These are phyloP conservation scores for Bombus sylvicola DNA, from an alignment of 1,140 invertebrate genomes.

Conservation along the genomic window DNA sequence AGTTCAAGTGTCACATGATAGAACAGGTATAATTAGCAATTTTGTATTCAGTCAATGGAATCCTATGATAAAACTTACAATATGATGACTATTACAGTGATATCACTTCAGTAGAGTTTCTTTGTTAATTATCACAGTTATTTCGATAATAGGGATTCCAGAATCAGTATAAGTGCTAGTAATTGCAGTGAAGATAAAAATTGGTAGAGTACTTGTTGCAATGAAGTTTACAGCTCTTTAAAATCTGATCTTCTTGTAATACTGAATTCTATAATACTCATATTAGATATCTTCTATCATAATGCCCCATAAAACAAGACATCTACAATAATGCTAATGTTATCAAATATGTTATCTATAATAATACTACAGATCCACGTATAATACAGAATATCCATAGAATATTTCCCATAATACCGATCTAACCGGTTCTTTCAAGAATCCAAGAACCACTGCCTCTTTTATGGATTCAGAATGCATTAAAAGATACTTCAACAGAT, in stretches of 20 bases:
- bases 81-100: background rate
- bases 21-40: background rate
- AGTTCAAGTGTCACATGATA: background rate
- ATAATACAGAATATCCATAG: background rate
- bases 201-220: background rate
- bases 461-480: background rate
- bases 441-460: background rate
- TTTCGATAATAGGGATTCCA: background rate
- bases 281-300: background rate
- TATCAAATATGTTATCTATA: background rate
- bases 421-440: background rate
- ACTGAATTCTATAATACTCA: background rate
- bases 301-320: background rate
- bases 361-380: background rate
- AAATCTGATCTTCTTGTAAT: background rate
- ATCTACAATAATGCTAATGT: background rate
- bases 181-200: background rate
- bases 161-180: background rate
- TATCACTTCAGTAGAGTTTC: background rate
- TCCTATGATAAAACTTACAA: background rate
- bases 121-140: background rate
- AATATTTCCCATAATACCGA: background rate
- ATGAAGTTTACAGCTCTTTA: background rate
- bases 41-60: background rate
- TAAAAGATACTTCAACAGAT: background rate